Evolutionary conservation across 2,797 vertebrate species (phyloP), one percentile per base, ranked within the genome.

Genomic region (Lates japonicus): DNA sequence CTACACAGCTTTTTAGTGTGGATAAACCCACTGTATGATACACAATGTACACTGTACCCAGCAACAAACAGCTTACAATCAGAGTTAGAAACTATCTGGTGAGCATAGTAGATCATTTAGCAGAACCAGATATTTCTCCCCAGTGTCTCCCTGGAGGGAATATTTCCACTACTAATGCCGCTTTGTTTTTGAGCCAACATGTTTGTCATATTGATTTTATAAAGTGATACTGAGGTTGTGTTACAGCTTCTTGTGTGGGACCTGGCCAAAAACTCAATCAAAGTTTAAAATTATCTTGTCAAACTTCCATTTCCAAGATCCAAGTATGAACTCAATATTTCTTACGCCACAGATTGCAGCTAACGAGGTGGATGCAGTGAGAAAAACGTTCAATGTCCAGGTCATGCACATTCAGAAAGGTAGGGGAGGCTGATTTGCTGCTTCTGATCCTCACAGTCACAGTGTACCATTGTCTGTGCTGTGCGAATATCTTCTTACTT

Each of bases 341-440:
- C 31, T 44, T 73, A 2, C 76, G 19, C 68, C 62, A 44, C 84
- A 96, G 96, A 93, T 96, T 65, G 95, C 95, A 39, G 95, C 95
- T 14, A 90, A 96, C 6, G 76, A 94, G 76, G 68, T 94, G 48
- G 95, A 96, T 80, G 94, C 95, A 5, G 93, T 96, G 63, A 94
- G 94, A 59, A 95, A 91, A 87, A 84, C 35, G 13, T 96, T 96
- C 65, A 67, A 29, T 22, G 65, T 96, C 75, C 74, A 82, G 5
- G 86, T 96, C 19, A n/a, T 25, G 54, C 59, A 3, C 8, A 42
- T 42, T 25, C 65, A 74, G 16, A 86, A 81, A 92, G 93, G 96
- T 96, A 86, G 10, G 54, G 0, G 44, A 35, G 1, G 22, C 31
- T 51, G 8, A 51, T 57, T 3, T 42, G 13, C 46, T 62, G 5